These are phyloP conservation scores for Strongylocentrotus purpuratus DNA, from an alignment of 35 echinoderm and acorn worm species.

Conservation along the genomic window DNA sequence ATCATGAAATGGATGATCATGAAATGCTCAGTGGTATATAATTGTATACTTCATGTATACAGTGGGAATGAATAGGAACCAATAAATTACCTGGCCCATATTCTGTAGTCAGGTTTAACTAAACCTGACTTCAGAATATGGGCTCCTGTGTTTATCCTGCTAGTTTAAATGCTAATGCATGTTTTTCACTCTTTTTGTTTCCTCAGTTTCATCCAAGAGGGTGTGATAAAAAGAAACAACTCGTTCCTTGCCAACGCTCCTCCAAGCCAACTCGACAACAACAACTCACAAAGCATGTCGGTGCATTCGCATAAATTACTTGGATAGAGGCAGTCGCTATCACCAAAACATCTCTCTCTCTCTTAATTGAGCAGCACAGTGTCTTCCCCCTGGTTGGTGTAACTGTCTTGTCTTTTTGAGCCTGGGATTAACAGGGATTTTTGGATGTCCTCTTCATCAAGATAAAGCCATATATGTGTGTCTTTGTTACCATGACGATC, in stretches of 20 bases:
- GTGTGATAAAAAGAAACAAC: no score
- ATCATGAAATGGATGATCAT: no score
- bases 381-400: not conserved
- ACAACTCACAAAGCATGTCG: not conserved
- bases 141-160: no score
- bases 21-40: no score
- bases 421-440: no score
- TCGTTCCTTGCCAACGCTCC: no score
- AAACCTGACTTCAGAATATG: no score
- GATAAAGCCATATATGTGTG: not conserved
- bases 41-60: no score
- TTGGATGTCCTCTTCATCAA: not conserved
- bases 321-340: not conserved
- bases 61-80: no score
- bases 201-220: not conserved
- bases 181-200: not conserved
- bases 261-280: not conserved
- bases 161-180: not conserved
- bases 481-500: not conserved
- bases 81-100: no score
- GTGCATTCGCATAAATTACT: not conserved
- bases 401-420: no score
- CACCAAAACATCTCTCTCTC: not conserved
- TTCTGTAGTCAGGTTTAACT: no score
- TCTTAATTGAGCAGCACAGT: not conserved